Evolutionary conservation across 2,113 vertebrate species (phyloP).

Genomic region (Dipodomys stephensi): DNA sequence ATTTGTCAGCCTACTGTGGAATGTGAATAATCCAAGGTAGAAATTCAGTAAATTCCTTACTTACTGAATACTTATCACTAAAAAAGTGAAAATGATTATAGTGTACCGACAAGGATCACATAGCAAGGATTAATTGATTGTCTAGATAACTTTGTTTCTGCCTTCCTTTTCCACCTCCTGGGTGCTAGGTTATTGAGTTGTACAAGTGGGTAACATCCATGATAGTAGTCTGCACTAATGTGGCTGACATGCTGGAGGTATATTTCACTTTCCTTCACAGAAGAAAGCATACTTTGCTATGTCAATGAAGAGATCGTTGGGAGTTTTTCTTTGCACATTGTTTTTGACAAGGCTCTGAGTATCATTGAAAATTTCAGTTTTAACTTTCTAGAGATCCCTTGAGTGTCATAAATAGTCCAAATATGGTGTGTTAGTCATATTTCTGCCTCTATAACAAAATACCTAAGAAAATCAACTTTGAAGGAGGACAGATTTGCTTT

Average conservation of each 20-base stretch:
- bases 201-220: not conserved
- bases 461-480: not conserved
- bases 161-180: not conserved
- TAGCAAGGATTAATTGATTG: not conserved
- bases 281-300: not conserved
- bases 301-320: not conserved
- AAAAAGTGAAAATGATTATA: not conserved
- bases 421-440: not conserved
- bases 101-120: not conserved
- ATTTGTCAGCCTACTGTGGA: not conserved
- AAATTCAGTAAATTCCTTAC: not conserved
- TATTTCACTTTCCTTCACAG: not conserved
- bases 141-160: not conserved
- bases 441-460: not conserved
- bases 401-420: not conserved
- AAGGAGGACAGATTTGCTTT: not conserved
- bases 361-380: not conserved
- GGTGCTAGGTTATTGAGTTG: not conserved
- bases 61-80: not conserved
- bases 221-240: not conserved
- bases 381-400: slow-evolving; percentile 4
- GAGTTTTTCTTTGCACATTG: not conserved
- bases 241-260: not conserved
- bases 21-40: not conserved
- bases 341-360: not conserved